These are phyloP conservation scores for Dendrocopos noguchii DNA, from an alignment of 2,113 vertebrate genomes.

Conservation along the genomic window DNA sequence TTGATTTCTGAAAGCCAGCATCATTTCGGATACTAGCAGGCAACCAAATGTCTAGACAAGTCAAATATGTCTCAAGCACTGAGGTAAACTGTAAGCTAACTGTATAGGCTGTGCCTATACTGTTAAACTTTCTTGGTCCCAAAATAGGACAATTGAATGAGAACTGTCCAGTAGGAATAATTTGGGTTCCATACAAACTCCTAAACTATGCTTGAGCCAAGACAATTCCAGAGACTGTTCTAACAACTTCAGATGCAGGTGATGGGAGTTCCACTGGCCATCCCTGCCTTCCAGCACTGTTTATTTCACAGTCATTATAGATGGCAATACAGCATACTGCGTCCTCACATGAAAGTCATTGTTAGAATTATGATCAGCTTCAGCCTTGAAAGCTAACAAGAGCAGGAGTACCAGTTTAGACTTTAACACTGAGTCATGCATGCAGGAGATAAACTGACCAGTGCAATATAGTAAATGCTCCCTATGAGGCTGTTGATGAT, in stretches of 20 bases:
- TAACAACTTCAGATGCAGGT: not conserved
- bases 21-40: not conserved
- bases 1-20: not conserved
- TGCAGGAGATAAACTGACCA: not conserved
- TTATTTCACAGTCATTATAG: not conserved
- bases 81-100: not conserved
- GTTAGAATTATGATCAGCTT: not conserved
- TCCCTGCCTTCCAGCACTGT: not conserved
- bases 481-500: not conserved
- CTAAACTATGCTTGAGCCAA: not conserved
- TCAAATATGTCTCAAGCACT: not conserved
- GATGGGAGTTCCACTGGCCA: not conserved
- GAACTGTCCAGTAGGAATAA: not conserved
- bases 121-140: not conserved
- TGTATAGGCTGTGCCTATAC: not conserved
- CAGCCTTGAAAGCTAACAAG: not conserved
- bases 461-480: fast-evolving
- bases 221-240: not conserved
- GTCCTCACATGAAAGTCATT: not conserved
- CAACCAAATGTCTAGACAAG: not conserved
- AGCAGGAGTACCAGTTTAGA: not conserved
- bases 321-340: not conserved
- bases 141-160: not conserved
- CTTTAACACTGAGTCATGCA: not conserved
- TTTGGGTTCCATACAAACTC: not conserved